These are phyloP conservation scores for Bradypus variegatus DNA, from an alignment of 2,797 vertebrate genomes.

Conservation along the genomic window DNA sequence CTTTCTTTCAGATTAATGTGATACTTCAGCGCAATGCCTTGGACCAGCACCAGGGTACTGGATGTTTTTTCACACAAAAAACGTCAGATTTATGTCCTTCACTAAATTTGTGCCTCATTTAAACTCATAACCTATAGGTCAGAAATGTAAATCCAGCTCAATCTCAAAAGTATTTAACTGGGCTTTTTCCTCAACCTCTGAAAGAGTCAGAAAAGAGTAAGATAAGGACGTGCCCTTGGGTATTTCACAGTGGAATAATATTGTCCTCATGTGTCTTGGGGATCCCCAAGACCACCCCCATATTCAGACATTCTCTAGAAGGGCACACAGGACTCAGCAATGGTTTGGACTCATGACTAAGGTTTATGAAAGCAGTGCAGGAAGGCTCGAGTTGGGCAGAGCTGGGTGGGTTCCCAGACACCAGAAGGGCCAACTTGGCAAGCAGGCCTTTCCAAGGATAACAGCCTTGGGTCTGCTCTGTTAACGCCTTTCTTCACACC, in stretches of 20 bases:
- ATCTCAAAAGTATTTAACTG: not conserved
- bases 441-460: not conserved
- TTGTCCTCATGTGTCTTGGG: not conserved
- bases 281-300: not conserved
- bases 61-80: not conserved
- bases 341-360: not conserved
- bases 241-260: not conserved
- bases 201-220: not conserved
- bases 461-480: too few relatives aligned
- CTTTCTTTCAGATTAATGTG: too few relatives aligned
- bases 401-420: too few relatives aligned
- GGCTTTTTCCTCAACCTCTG: not conserved
- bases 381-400: too few relatives aligned
- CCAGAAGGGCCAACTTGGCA: not conserved
- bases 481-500: fast-evolving
- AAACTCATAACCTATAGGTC: not conserved
- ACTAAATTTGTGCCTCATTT: not conserved
- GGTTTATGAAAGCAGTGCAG: fast-evolving
- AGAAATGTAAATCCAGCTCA: not conserved
- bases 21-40: not conserved
- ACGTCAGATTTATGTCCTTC: not conserved
- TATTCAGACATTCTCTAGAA: not conserved
- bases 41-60: too few relatives aligned
- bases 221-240: too few relatives aligned
- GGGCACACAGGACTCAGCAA: not conserved